Percentiles rank a stretch among this genome's conserved stretches.
Conservation (phyloP, 2,113 vertebrate species). For the Dissostichus mawsoni region DNA sequence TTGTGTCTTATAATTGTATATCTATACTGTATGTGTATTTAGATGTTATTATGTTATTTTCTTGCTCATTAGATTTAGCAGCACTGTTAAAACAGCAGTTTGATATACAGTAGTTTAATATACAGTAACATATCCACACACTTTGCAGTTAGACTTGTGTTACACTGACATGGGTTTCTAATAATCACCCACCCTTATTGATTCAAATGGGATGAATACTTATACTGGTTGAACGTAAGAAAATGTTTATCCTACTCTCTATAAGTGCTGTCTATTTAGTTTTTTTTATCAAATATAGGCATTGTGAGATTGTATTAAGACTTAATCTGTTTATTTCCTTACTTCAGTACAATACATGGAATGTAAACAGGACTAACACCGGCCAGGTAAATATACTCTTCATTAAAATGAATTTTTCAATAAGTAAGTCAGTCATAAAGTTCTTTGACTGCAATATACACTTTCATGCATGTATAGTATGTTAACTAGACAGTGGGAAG, state of each 20-base stretch:
- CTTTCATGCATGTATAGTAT: neutral
- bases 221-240: neutral
- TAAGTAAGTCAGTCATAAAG: neutral
- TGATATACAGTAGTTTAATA: neutral
- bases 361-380: neutral
- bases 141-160: neutral
- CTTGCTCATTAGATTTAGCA: neutral
- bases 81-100: neutral
- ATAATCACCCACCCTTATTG: neutral
- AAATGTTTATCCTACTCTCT: neutral
- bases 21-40: neutral
- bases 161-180: neutral
- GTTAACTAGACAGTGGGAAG: neutral
- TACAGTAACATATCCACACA: neutral
- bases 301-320: neutral
- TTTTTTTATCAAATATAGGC: neutral
- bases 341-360: slow-evolving; percentile 40
- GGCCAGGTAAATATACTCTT: slow-evolving; percentile 43
- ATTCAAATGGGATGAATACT: neutral
- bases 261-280: too few species aligned
- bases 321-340: neutral
- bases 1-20: neutral
- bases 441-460: neutral
- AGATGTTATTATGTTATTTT: neutral
- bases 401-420: neutral